Evolutionary conservation across 2,888 invertebrate species (phyloP).

Genomic region (Boloria selene): DNA sequence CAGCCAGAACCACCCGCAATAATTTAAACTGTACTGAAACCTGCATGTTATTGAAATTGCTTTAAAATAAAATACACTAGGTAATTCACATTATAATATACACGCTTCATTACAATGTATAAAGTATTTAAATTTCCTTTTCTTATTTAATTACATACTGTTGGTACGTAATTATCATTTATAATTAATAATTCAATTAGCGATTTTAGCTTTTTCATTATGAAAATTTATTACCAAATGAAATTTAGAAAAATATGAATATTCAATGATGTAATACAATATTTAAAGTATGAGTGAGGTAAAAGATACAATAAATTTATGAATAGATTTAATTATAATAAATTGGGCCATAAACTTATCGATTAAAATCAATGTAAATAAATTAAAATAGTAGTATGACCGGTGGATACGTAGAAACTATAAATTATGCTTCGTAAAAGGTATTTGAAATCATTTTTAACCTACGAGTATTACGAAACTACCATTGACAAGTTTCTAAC

Average conservation of each 20-base stretch:
- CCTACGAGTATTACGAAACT: conserved; percentile 31
- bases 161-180: background rate
- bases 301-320: conserved; percentile 25
- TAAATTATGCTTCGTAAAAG: conserved; percentile 29
- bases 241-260: conserved; percentile 1
- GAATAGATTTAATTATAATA: conserved; percentile 28
- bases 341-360: conserved; percentile 22
- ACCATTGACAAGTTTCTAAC: conserved; percentile 54
- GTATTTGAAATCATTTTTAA: conserved; percentile 18
- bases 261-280: conserved; percentile 16
- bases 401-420: conserved; percentile 20
- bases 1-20: conserved; percentile 39
- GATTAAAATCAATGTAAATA: conserved; percentile 34
- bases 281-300: conserved; percentile 9
- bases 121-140: background rate
- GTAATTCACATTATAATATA: background rate
- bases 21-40: conserved; percentile 37
- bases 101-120: background rate
- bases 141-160: background rate
- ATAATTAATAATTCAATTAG: background rate
- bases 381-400: conserved; percentile 31
- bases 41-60: background rate
- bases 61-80: background rate
- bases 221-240: background rate
- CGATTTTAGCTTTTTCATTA: background rate